Base-by-base conservation (phyloP, 1,140 invertebrate genomes). In the Sinonovacula constricta region DNA sequence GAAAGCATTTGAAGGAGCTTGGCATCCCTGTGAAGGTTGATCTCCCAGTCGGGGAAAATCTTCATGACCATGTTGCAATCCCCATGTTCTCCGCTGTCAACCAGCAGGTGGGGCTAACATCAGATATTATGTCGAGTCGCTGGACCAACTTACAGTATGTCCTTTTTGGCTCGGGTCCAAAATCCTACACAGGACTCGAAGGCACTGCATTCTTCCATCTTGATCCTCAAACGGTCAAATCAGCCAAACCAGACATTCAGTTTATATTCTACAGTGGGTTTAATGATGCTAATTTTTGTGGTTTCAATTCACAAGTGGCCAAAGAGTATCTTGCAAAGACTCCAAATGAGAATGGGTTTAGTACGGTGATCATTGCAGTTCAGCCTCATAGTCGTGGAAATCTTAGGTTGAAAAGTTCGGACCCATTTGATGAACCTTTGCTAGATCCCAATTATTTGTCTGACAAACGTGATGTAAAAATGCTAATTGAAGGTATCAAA, bases 31-130 rank as follows among this genome's bases (percentile, higher is more conserved):
- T 60, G 51, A 36, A 54, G 14, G 60, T 18, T 14, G 60, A 74
- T 56, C 30, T 74, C 34, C 70, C 70, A 10, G 70, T 74, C 26
- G 56, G 57, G 5, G 56, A 68, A 53, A 69, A 78, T 53, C 30
- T 60, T 2, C 66, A 62, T 49, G 63, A 68, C 15, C 66, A 69
- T 30, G 34, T 53, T 28, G 34, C 45, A 51, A 45, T 77, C 15
- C 5, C 26, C 1, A 10, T 30, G 14, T 28, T 18, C 24, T 15
- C 30, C n/a, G 15, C n/a, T 15, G 49, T 66, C 2, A 66, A 66
- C 10, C 14, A 15, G n/a, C 24, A 33, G 1, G 22, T 10, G 5
- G 26, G 63, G 15, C 7, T 66, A 49, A 66, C 63, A 39, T 18
- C n/a, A 3, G 39, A 22, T 22, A 26, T 26, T 2, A 24, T 30